phyloP scores from a whole-genome alignment of 2,888 invertebrate species.

The Apodemia hepburni region DNA sequence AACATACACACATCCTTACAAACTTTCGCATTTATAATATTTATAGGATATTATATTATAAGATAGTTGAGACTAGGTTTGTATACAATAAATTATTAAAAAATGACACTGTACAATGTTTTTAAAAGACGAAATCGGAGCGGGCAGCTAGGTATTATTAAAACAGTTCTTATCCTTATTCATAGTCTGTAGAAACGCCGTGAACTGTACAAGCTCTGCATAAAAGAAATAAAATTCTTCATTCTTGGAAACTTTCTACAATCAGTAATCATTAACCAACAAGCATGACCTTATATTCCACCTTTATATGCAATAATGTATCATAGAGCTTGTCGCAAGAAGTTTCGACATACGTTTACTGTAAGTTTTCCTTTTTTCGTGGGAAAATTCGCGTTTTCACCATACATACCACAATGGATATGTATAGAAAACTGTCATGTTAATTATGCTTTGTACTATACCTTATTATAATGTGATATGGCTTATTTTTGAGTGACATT shows the following conservation, averaged over 20 bases:
- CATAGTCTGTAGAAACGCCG: too few relatives aligned
- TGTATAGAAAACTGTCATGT: conserved; percentile 37
- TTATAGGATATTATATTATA: too few relatives aligned
- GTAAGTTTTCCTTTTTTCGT: conserved; percentile 74
- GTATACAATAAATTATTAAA: too few relatives aligned
- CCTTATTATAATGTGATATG: conserved; percentile 33
- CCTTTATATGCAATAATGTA: conserved; percentile 26
- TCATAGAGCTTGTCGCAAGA: conserved; percentile 46
- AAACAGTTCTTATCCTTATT: too few relatives aligned
- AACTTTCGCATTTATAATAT: too few relatives aligned
- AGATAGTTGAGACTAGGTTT: too few relatives aligned
- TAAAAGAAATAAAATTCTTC: neutral
- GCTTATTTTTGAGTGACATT: conserved; percentile 24
- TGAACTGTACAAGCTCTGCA: too few relatives aligned
- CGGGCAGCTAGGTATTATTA: too few relatives aligned
- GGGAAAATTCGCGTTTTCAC: conserved; percentile 71
- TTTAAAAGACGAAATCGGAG: too few relatives aligned
- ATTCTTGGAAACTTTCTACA: conserved; percentile 13
- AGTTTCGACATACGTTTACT: conserved; percentile 55
- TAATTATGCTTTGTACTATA: conserved; percentile 32
- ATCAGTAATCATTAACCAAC: conserved; percentile 18
- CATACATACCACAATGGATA: conserved; percentile 52
- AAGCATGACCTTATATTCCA: conserved; percentile 32
- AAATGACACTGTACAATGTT: too few relatives aligned
- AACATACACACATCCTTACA: too few relatives aligned